Percentiles rank a stretch among this genome's conserved stretches.
These are phyloP conservation scores for Scaptomyza parva DNA, from an alignment of 2,888 invertebrate genomes.

Conservation along the genomic window DNA sequence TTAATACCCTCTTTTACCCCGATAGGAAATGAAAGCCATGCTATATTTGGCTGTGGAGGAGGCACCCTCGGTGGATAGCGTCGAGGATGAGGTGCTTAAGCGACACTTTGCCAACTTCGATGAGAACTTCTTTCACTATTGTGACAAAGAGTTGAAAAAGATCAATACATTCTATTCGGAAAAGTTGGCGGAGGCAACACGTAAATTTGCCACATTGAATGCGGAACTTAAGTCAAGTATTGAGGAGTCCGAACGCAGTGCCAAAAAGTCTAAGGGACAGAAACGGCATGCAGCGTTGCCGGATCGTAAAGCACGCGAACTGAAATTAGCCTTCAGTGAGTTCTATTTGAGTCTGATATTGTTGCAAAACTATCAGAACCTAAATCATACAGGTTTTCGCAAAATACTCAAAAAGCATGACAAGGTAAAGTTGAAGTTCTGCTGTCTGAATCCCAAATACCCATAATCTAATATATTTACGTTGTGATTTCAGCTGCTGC, in stretches of 20 bases:
- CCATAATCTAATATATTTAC: neutral
- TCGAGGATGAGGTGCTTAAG: conserved; percentile 94
- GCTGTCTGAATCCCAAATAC: neutral
- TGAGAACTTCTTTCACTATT: conserved; percentile 97
- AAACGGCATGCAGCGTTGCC: conserved; percentile 87
- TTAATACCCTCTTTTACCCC: neutral
- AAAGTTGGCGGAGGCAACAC: conserved; percentile 98
- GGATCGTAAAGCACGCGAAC: conserved; percentile 93
- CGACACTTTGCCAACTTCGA: conserved; percentile 97
- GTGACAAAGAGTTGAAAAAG: conserved; percentile 97
- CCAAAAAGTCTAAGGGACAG: conserved; percentile 84
- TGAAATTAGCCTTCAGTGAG: conserved; percentile 99
- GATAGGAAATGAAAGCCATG: conserved; percentile 97
- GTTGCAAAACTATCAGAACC: conserved; percentile 98
- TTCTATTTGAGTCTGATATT: conserved; percentile 98
- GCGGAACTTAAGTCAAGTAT: conserved; percentile 91
- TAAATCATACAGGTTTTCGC: conserved; percentile 99
- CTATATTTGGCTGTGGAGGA: conserved; percentile 96
- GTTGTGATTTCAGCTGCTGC: conserved; percentile 87
- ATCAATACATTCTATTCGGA: conserved; percentile 99
- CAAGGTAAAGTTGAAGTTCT: conserved; percentile 87
- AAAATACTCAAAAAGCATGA: conserved; percentile 99
- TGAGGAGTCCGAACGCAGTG: conserved; percentile 86
- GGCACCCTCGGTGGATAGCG: conserved; percentile 95
- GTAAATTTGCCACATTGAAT: conserved; percentile 95